Percentiles rank a stretch among this genome's conserved stretches.
phyloP scores from a whole-genome alignment of 2,113 vertebrate species.

The Pimephales promelas region DNA sequence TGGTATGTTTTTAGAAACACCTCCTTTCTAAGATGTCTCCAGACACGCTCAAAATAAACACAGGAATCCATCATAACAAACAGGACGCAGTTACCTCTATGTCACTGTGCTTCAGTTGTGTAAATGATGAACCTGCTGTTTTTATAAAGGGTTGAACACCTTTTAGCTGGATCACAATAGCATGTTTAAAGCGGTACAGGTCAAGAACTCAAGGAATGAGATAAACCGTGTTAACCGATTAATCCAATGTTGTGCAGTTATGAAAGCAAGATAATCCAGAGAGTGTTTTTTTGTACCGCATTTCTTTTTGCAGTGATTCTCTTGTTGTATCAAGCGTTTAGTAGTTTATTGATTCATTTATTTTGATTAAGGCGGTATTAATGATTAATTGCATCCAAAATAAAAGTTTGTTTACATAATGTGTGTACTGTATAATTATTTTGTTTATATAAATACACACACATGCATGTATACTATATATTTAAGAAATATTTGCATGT shows the following conservation, averaged over 20 bases:
- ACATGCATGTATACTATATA: no score
- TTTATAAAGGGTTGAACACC: neutral
- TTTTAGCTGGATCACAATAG: neutral
- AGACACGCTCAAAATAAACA: conserved; percentile 39
- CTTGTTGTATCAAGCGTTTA: neutral
- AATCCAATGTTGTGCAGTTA: neutral
- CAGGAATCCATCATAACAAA: conserved; percentile 31
- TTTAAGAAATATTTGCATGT: no score
- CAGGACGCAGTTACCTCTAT: neutral
- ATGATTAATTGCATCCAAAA: neutral
- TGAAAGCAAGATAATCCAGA: neutral
- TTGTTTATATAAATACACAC: no score
- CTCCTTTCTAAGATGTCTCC: conserved; percentile 10
- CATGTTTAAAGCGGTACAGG: neutral
- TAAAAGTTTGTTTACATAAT: no score
- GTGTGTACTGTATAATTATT: no score
- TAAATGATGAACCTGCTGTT: neutral
- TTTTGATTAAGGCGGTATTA: neutral
- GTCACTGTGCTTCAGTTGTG: neutral
- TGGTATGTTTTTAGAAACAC: conserved; percentile 77
- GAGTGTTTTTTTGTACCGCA: no score
- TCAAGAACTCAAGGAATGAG: neutral
- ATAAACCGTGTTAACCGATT: neutral
- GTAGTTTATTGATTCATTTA: neutral
- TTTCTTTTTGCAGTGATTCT: neutral